phyloP scores from a whole-genome alignment of 2,888 invertebrate genomes.

The Eucera pruinosa region DNA sequence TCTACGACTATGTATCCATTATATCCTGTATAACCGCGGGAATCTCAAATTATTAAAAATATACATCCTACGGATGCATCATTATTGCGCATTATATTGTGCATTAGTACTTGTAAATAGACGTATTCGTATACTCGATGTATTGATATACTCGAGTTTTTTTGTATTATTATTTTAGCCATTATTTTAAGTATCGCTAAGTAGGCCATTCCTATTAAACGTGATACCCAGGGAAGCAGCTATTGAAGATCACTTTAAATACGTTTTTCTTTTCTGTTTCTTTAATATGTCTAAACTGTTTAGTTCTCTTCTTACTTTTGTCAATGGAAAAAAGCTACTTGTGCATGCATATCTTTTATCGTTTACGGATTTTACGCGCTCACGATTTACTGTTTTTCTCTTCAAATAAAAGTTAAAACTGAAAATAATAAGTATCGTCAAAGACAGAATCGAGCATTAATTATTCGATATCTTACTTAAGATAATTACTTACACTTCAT shows the following conservation, averaged over 20 bases:
- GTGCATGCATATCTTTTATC: constrained; percentile 59
- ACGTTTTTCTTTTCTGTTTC: constrained; percentile 25
- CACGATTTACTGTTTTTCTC: neutral
- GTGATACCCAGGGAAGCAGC: constrained; percentile 52
- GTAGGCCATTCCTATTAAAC: constrained; percentile 62
- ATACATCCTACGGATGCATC: constrained; percentile 74
- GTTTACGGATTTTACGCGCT: constrained; percentile 34
- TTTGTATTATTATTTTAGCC: constrained; percentile 28
- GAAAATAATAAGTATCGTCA: neutral
- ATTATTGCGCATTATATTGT: constrained; percentile 75
- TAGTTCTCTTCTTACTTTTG: constrained; percentile 2
- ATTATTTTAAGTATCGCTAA: constrained; percentile 45
- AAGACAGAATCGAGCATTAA: constrained; percentile 17
- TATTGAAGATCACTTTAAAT: constrained; percentile 46
- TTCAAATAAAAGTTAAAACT: neutral
- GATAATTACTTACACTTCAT: no score
- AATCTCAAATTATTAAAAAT: constrained; percentile 78
- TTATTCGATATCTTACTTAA: no score
- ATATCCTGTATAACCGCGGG: constrained; percentile 55
- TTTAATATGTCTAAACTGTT: constrained; percentile 43
- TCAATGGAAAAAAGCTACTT: constrained; percentile 46
- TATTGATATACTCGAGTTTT: constrained; percentile 34
- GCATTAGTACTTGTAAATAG: constrained; percentile 66
- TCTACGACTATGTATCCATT: constrained; percentile 52
- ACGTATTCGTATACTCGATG: no score